Base-by-base conservation (phyloP, 2,888 invertebrate genomes). In the Yponomeuta plumbellus region DNA sequence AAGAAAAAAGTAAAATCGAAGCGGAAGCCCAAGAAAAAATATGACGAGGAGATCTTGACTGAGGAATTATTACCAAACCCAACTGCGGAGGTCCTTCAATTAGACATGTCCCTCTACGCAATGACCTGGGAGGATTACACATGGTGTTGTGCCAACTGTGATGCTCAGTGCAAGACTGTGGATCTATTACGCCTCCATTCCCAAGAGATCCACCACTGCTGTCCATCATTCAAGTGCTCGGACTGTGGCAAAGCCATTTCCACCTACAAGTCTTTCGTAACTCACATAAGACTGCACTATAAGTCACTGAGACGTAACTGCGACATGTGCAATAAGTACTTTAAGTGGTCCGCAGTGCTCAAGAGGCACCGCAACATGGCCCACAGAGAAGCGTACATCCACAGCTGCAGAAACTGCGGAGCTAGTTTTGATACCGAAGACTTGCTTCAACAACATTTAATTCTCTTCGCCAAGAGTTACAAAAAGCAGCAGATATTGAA, bases 61-160 rank as follows among this genome's bases (percentile, higher is more conserved):
- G 57, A 44, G 17, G 66, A 66, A 20, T 56, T 68, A 11, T 39
- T 67, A 13, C 63, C 61, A 11, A 69, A 72, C 23, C 69, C 70
- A 34, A 63, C 69, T 17, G 69, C 73, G 8, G 66, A 71, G 2
- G 69, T 67, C 40, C 66, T 69, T 3, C 64, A 65, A 1, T 67
- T 72, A 8, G 73, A 79, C 40, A 71, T 75, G 4, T 68, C 75
- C 0, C 67, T 74, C 0, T 69, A 75, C 0, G 72, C 71, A 2
- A 39, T 79, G 0, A 81, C 84, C 1, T 91, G 91, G 91, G 85
- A 85, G 0, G 81, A 86, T 11, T 86, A 85, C 23, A 79, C 81
- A 65, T 90, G 88, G 70, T 75, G 83, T 0, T 91, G 91, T 73
- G 88, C 84, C 0, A 78, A 77, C 44, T 91, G 91, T 52, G 88